Percentiles rank a stretch among this genome's conserved stretches.
Conservation (phyloP, 2,113 vertebrate genomes). For the Physeter macrocephalus region DNA sequence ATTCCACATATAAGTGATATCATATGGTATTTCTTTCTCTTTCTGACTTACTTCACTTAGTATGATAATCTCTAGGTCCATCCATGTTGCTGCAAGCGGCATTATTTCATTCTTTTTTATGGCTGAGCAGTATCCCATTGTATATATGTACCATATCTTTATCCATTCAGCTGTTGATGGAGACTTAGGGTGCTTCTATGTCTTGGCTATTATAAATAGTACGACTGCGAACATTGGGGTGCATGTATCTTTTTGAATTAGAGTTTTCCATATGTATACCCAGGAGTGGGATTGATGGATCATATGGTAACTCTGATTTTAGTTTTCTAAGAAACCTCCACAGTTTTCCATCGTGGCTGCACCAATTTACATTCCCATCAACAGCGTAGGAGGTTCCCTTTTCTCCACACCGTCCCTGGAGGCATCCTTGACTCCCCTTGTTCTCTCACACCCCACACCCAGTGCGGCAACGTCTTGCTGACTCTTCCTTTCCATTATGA, state of each 20-base stretch:
- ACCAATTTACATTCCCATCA: not conserved
- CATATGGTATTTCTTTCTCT: not conserved
- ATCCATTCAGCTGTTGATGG: not conserved
- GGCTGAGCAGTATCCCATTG: not conserved
- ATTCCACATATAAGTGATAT: not conserved
- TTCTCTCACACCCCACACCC: not conserved
- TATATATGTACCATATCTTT: not conserved
- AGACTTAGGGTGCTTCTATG: not conserved
- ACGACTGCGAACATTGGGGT: not conserved
- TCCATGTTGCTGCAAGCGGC: not conserved
- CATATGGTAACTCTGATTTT: not conserved
- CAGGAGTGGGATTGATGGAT: not conserved
- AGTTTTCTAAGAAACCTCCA: not conserved
- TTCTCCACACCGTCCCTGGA: not conserved
- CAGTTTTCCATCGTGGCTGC: not conserved
- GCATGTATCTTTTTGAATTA: not conserved
- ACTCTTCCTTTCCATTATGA: not conserved
- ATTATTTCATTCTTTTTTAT: not conserved
- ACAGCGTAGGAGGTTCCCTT: not conserved
- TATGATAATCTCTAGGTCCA: not conserved
- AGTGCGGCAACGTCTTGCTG: accelerated
- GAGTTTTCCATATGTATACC: not conserved
- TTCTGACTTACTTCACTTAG: not conserved
- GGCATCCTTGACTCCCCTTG: accelerated
- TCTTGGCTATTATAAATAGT: not conserved